Evolutionary conservation across 2,888 invertebrate genomes (phyloP).

Genomic region (Reticulitermes lucifugus): DNA sequence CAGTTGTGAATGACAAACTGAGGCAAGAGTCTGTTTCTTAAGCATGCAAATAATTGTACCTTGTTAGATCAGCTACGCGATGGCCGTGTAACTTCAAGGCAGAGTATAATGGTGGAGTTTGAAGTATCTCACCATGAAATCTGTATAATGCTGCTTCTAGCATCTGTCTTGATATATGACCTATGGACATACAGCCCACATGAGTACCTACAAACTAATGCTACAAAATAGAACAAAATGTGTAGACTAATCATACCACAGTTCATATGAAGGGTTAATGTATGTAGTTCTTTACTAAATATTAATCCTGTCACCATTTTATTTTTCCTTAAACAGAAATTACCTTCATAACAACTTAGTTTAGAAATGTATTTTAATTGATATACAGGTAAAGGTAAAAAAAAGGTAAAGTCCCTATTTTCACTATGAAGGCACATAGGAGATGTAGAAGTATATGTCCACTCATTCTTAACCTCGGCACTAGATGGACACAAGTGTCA

Average conservation of each 20-base stretch:
- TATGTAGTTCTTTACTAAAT: not conserved
- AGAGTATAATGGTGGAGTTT: conserved; percentile 57
- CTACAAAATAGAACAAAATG: not conserved
- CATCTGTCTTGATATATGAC: conserved; percentile 55
- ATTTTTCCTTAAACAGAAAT: not conserved
- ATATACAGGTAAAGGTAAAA: no score
- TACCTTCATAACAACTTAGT: not conserved
- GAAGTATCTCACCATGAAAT: conserved; percentile 56
- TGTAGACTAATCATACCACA: not conserved
- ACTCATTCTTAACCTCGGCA: no score
- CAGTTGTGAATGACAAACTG: no score
- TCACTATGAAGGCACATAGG: no score
- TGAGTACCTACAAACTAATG: no score
- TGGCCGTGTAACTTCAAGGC: conserved; percentile 55
- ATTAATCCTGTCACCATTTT: not conserved
- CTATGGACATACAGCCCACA: conserved; percentile 44
- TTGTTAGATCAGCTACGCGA: conserved; percentile 55
- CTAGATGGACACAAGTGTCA: no score
- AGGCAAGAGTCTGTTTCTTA: no score
- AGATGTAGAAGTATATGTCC: no score
- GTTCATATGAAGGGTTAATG: not conserved
- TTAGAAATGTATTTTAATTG: not conserved
- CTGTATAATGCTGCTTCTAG: conserved; percentile 51
- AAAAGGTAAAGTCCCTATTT: no score
- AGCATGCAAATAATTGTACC: conserved; percentile 51